Evolutionary conservation across 2,797 vertebrate genomes (phyloP).

Genomic region (Neosilurus hyrtlii): DNA sequence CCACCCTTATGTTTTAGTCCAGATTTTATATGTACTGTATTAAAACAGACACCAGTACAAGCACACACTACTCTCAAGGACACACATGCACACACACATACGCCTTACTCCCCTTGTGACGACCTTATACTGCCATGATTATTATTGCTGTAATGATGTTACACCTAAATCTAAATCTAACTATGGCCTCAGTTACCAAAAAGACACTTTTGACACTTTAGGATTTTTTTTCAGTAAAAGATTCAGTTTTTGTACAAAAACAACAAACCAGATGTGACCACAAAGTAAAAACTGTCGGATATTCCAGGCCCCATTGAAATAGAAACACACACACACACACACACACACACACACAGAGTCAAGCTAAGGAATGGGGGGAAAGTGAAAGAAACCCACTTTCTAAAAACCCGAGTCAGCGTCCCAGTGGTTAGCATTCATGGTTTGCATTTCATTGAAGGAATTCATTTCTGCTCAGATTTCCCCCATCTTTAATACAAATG

Average conservation of each 20-base stretch:
- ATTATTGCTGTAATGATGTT: neutral
- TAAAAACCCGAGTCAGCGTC: conserved; percentile 49
- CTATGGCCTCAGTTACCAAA: neutral
- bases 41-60: neutral
- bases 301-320: neutral
- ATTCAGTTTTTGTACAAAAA: neutral
- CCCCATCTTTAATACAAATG: conserved; percentile 42
- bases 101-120: neutral
- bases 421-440: conserved; percentile 48
- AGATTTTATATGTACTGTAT: conserved; percentile 17
- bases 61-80: conserved; percentile 53
- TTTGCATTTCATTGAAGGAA: conserved; percentile 26
- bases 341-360: neutral
- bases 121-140: neutral
- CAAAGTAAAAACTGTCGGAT: neutral
- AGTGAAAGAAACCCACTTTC: conserved; percentile 52
- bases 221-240: neutral
- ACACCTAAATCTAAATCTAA: neutral
- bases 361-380: conserved; percentile 52
- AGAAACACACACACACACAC: neutral
- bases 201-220: neutral
- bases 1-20: neutral
- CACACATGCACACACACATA: conserved; percentile 41
- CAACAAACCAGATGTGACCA: neutral
- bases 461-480: conserved; percentile 41